Base-by-base conservation (phyloP, 2,888 invertebrate species). In the Aphodius sticticus region DNA sequence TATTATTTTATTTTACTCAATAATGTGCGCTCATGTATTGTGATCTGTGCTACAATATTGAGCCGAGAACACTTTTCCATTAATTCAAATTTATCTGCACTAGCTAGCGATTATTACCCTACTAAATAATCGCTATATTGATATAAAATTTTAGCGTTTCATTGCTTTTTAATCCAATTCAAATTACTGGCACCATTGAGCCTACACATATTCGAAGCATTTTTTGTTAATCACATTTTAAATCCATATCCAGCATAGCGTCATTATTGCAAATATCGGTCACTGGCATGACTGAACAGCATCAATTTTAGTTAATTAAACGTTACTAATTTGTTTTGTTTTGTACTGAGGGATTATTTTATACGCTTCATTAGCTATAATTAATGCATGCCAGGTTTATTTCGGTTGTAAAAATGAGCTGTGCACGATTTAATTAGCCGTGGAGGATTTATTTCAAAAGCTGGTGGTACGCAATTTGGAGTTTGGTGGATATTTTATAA, bases 341-440 rank as follows among this genome's bases (percentile, higher is more conserved):
- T 53, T 53, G 53, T 12, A 53, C 7, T 53, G 53, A 53, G 53
- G 6, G 53, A 53, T 53, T 53, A 53, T 53, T 53, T 12, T 12
- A 12, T 12, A 53, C 53, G 53, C 53, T 53, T 7, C 53, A 12
- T 53, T 5, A 53, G 53, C 53, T 53, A 53, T 53, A 53, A 53
- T 53, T 53, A 53, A 53, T 53, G 53, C 53, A 53, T 53, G 53
- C 53, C 53, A 53, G 53, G 53, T 53, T 53, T 53, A 53, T 53
- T 53, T 5, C 53, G 53, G 53, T 53, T 53, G 53, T 53, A 53
- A 53, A 53, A 53, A 53, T 53, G 12, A 53, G 53, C 53, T 9
- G 53, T 12, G 12, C 53, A 9, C 7, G 53, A 2, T 53, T 53
- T 53, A 53, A 53, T 53, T 53, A 12, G 53, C 53, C 53, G 53